A percentile compares a stretch with the other conserved stretches of the same genome.
phyloP scores from a whole-genome alignment of 2,888 invertebrate genomes.

The Thereva unica region DNA sequence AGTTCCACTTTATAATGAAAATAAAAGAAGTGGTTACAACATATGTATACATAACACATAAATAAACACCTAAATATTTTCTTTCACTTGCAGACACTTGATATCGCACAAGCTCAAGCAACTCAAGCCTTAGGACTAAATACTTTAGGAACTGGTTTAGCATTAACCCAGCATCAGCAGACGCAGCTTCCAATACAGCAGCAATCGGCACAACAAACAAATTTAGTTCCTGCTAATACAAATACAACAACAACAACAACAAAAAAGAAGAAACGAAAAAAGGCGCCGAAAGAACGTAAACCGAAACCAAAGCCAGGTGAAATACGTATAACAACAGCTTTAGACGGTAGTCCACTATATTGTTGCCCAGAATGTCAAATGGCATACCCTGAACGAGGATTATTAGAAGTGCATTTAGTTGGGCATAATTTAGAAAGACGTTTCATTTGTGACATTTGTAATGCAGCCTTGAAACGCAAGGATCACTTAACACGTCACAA shows the following conservation, averaged over 20 bases:
- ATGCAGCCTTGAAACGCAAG: conserved; percentile 83
- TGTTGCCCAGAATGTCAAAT: conserved; percentile 89
- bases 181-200: conserved; percentile 45
- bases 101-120: conserved; percentile 42
- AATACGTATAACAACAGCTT: conserved; percentile 76
- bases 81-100: no score
- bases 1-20: no score
- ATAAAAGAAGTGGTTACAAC: no score
- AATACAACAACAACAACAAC: conserved; percentile 51
- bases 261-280: conserved; percentile 83
- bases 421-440: conserved; percentile 83
- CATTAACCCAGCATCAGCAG: conserved; percentile 43
- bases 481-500: conserved; percentile 87
- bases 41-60: no score
- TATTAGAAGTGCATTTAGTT: conserved; percentile 80
- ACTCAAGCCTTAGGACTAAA: conserved; percentile 35
- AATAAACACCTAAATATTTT: no score
- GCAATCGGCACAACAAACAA: conserved; percentile 13
- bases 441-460: conserved; percentile 88
- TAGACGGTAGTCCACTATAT: conserved; percentile 81
- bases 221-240: conserved; percentile 44
- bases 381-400: conserved; percentile 82
- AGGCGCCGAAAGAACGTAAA: conserved; percentile 71
- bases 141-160: conserved; percentile 34
- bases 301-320: conserved; percentile 81